Evolutionary conservation across 2,888 invertebrate genomes (phyloP), one percentile per base, ranked within the genome.

Genomic region (Cremastobaeus sp.): DNA sequence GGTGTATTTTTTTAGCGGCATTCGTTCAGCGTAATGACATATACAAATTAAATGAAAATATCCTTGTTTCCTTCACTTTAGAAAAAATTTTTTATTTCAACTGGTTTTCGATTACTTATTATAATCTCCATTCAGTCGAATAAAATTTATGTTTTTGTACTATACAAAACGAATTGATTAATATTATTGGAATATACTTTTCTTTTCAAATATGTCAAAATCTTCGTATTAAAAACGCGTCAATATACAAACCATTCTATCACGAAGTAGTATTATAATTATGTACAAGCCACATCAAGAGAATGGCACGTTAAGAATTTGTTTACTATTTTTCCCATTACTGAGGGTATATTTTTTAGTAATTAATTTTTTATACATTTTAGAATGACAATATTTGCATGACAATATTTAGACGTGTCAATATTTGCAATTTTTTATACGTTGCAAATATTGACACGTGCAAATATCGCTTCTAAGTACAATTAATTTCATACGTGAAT

Each of bases 271-370:
- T 64, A 62, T 57, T 76, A 78, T 78, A 78, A 78, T 81, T 87
- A 87, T 87, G 83, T 87, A 86, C 87, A 87, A 84, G 87, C 87
- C 87, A 87, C 83, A 73, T 76, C 71, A 76, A 54, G 37, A 75
- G 65, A 83, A 87, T 87, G 87, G 87, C 87, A 87, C 87, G 79
- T 85, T 86, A 86, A 84, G 85, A 85, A 84, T 55, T 41, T 81
- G 85, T 87, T 85, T 83, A 84, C 83, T 84, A 86, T 82, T 78
- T 76, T 82, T 81, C 79, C 77, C 78, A 74, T 77, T 75, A 69
- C 69, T 62, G 35, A 68, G 54, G 30, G 5, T 35, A 68, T 35
- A 55, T 8, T 43, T 43, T 72, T 59, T 45, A 20, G 34, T 55
- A 20, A 37, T 47, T 57, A 52, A 74, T 45, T 55, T 25, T 73